phyloP scores from a whole-genome alignment of 1,140 invertebrate genomes.

The Archivesica marissinica region DNA sequence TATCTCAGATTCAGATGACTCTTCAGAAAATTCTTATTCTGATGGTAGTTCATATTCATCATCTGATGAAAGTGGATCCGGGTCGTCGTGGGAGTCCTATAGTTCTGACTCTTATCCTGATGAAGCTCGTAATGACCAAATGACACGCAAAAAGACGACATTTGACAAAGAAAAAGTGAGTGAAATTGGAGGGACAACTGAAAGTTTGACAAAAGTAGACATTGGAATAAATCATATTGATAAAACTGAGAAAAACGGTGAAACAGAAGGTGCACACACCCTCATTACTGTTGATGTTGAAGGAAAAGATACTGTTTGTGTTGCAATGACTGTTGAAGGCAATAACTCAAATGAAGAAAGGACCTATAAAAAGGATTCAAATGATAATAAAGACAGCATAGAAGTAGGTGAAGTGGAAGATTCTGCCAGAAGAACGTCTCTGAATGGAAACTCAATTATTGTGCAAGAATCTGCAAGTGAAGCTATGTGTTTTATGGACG shows the following conservation, averaged over 20 bases:
- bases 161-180: background rate
- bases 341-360: too few relatives aligned
- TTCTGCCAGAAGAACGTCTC: too few relatives aligned
- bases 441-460: too few relatives aligned
- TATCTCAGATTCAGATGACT: background rate
- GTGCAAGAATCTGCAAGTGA: too few relatives aligned
- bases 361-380: too few relatives aligned
- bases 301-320: too few relatives aligned
- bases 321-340: too few relatives aligned
- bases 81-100: background rate
- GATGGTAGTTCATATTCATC: background rate
- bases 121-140: background rate
- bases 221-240: background rate
- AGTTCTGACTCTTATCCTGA: background rate
- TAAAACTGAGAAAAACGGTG: background rate
- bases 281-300: too few relatives aligned
- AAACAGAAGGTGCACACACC: too few relatives aligned
- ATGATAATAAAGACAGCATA: too few relatives aligned
- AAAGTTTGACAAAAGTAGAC: background rate
- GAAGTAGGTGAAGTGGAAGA: too few relatives aligned
- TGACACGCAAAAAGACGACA: background rate
- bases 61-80: constrained; percentile 9
- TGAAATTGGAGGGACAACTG: background rate
- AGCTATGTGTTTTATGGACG: too few relatives aligned
- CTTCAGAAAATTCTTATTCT: background rate